Conservation (phyloP, 2,113 vertebrate genomes). For the Toxotes jaculatrix region DNA sequence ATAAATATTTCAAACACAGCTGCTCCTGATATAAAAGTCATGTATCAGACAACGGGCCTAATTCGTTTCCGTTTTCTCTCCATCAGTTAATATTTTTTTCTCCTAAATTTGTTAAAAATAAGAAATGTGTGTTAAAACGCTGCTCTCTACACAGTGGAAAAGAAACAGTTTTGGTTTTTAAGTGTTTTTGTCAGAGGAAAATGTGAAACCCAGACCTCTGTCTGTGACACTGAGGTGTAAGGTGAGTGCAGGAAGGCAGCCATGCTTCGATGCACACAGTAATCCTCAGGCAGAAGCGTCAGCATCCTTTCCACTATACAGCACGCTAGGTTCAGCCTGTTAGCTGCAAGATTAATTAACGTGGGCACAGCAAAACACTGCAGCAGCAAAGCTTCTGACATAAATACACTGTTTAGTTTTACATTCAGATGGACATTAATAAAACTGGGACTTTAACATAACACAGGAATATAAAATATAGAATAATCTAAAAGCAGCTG, state of each 20-base stretch:
- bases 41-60: too few relatives aligned
- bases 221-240: neutral
- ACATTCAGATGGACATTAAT: neutral
- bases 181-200: neutral
- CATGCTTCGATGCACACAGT: neutral
- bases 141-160: too few relatives aligned
- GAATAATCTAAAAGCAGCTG: neutral
- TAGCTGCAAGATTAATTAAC: constrained; percentile 41
- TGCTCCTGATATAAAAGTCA: too few relatives aligned
- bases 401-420: neutral
- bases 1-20: too few relatives aligned
- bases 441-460: neutral
- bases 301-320: constrained; percentile 1
- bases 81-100: neutral
- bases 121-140: too few relatives aligned
- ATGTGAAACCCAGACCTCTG: too few relatives aligned
- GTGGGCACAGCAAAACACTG: neutral
- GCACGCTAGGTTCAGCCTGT: constrained; percentile 27
- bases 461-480: neutral
- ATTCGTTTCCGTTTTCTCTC: neutral
- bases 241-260: neutral
- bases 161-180: neutral
- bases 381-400: neutral
- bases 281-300: constrained; percentile 16
- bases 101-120: too few relatives aligned